phyloP scores from a whole-genome alignment of 2,888 invertebrate genomes.

The Dexiosoma caninum region DNA sequence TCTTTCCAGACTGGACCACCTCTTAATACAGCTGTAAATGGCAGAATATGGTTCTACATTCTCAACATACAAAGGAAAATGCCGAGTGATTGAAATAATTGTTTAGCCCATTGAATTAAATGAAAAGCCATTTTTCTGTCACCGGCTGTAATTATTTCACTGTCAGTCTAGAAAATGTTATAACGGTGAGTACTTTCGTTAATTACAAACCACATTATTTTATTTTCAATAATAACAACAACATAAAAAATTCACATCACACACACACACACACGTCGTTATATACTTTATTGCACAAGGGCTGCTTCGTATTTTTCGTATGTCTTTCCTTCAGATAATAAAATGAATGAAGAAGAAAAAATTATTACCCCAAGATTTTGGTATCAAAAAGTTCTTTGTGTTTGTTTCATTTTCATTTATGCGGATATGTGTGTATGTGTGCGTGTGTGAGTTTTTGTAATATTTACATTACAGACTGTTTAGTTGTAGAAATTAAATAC shows the following conservation, averaged over 20 bases:
- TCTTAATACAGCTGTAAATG: constrained; percentile 67
- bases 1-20: constrained; percentile 64
- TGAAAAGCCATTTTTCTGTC: constrained; percentile 60
- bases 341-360: background rate
- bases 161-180: constrained; percentile 62
- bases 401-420: background rate
- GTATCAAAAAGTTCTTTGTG: constrained; percentile 5
- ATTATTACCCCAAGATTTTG: constrained; percentile 33
- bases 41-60: constrained; percentile 64
- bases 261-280: too few species aligned
- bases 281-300: constrained; percentile 51
- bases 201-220: background rate
- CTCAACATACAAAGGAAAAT: constrained; percentile 60
- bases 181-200: constrained; percentile 50
- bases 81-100: constrained; percentile 65
- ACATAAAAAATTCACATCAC: too few species aligned
- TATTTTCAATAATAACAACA: too few species aligned
- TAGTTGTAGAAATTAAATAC: too few species aligned
- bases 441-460: background rate
- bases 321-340: constrained; percentile 59
- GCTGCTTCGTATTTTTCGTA: constrained; percentile 66
- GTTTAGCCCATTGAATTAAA: constrained; percentile 62
- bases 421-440: background rate
- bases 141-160: constrained; percentile 64
- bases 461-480: too few species aligned